phyloP scores from a whole-genome alignment of 2,797 vertebrate species.

The Pelochelys cantorii region DNA sequence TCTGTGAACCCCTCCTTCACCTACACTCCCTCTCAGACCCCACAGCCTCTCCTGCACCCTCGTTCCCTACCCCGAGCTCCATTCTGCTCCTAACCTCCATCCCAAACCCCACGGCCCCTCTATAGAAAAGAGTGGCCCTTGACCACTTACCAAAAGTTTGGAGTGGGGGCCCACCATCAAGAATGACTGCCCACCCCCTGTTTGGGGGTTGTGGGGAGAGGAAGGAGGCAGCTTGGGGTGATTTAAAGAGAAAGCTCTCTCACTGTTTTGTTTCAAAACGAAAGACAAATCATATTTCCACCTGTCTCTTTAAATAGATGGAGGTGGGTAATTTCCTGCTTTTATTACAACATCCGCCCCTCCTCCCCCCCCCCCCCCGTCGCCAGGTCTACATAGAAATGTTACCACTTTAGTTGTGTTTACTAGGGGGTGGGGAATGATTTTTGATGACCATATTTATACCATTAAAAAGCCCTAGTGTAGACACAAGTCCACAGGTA shows the following conservation, averaged over 20 bases:
- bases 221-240: neutral
- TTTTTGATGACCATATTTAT: neutral
- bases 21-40: too few relatives aligned
- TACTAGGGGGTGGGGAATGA: neutral
- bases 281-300: neutral
- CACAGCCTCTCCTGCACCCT: too few relatives aligned
- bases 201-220: neutral
- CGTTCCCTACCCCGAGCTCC: too few relatives aligned
- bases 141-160: too few relatives aligned
- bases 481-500: neutral
- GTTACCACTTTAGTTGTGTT: neutral
- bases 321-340: neutral
- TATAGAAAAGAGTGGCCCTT: too few relatives aligned
- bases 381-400: neutral
- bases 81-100: too few relatives aligned
- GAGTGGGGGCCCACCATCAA: too few relatives aligned
- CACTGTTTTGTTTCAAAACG: neutral
- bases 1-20: too few relatives aligned
- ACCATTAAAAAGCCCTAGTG: neutral
- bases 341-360: neutral
- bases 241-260: neutral
- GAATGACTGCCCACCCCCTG: too few relatives aligned
- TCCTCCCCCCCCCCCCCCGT: too few relatives aligned
- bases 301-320: neutral
- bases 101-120: too few relatives aligned